These are phyloP conservation scores for Apis cerana DNA, from an alignment of 1,140 invertebrate genomes.

Conservation along the genomic window DNA sequence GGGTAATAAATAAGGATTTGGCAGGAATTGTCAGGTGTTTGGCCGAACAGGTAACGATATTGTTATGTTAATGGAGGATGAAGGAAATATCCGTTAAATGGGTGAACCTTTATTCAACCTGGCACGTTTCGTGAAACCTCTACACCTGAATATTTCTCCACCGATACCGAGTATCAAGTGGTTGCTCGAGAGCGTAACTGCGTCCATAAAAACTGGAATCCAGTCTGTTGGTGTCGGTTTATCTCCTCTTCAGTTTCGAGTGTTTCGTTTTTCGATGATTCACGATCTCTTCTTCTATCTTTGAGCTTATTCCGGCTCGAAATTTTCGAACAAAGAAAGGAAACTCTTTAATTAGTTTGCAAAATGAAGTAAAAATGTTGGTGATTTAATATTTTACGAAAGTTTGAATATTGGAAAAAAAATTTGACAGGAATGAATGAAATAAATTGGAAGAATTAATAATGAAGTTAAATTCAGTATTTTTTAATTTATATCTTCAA, in stretches of 20 bases:
- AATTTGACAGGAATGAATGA: no score
- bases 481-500: no score
- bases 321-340: no score
- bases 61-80: constrained; percentile 75
- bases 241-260: background rate
- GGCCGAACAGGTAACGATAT: constrained; percentile 74
- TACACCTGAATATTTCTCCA: constrained; percentile 40
- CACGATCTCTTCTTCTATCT: background rate
- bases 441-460: no score
- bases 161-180: constrained; percentile 35
- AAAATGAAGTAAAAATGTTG: no score
- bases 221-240: background rate
- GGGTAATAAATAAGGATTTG: constrained; percentile 71
- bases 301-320: no score
- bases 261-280: background rate
- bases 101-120: constrained; percentile 67
- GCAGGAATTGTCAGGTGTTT: constrained; percentile 50
- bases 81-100: constrained; percentile 71
- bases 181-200: constrained; percentile 13
- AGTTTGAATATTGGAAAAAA: no score
- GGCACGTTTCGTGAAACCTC: constrained; percentile 70
- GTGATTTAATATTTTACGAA: no score
- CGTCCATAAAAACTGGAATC: constrained; percentile 9
- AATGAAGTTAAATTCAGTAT: no score
- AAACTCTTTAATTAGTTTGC: no score